Base-by-base conservation (phyloP, 1,140 invertebrate species). In the Dinothrombium tinctorium region DNA sequence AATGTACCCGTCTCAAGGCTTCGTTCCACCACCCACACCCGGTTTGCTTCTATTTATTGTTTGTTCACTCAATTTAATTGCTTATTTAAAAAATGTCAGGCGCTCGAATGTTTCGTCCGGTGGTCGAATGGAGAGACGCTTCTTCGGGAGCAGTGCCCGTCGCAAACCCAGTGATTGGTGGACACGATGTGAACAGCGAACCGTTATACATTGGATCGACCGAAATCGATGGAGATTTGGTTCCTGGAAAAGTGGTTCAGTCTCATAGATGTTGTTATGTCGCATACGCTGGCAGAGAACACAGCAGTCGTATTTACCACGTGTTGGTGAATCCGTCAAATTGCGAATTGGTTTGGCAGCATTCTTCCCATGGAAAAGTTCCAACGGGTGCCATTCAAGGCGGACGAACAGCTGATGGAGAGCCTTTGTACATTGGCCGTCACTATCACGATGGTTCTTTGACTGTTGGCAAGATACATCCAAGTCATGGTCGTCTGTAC, bases 251-350 rank as follows among this genome's bases (percentile, higher is more conserved):
- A 53, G 69, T 84, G 1, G 73, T 76, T 49, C 67, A 71, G 0
- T 72, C 69, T 2, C 77, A 74, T 52, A 67, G 58, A 4, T 65
- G 65, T 2, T 66, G 69, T 42, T 80, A 79, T 58, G 74, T 79
- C 53, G 67, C 75, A 7, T 78, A 65, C 47, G 69, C 59, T 5
- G 72, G 75, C 41, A 51, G 68, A 49, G 72, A 79, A 55, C 40
- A 80, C 19, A 62, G 68, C 14, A 37, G 43, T 17, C 29, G 41
- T 8, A 22, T 47, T 15, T 53, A 51, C 35, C 39, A 53, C 33
- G 51, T 53, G 38, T 22, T 43, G 33, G 31, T 28, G 8, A n/a
- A n/a, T n/a, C 35, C 38, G n/a, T 45, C 41, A 24, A 20, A 29
- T 11, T 24, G 6, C 9, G 33, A 40, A 11, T 28, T 47, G 23